Base-by-base conservation (phyloP, 2,888 invertebrate genomes). In the Sipha maydis region DNA sequence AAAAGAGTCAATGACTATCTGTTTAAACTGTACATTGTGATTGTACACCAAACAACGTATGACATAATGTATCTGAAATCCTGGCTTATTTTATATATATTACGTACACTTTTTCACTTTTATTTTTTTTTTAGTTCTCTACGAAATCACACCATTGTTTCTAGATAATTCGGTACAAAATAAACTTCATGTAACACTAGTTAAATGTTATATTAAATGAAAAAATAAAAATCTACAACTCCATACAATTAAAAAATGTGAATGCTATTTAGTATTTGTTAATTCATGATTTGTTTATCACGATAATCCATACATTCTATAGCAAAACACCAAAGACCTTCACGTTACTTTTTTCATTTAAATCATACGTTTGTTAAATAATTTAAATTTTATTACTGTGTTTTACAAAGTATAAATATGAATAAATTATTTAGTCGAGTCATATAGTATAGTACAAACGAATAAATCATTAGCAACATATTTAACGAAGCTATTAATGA, bases 1-100 rank as follows among this genome's bases (percentile, higher is more conserved):
- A 69, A 85, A 85, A 71, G 48, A 69, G 71, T 69, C 73, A 25
- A 78, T 56, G 25, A 73, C 73, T 83, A 54, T 83, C 77, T 41
- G 78, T 67, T 11, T 69, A 2, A 21, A n/a, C 31, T 28, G 14
- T 69, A 69, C 69, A 21, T 56, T 21, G 21, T 56, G 56, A 21
- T 19, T 31, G 28, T 69, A 31, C 11, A 9, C 5, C 69, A 9
- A 67, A 5, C 69, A n/a, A 17, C 69, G n/a, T 28, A 56, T 19
- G 56, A 56, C 56, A 56, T 69, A 28, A 38, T n/a, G 28, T 28
- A 7, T 9, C 14, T 31, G 14, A 71, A 71, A 28, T 71, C 14
- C 69, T n/a, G 5, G 21, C 56, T 4, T 56, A 56, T 56, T 56
- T 56, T n/a, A n/a, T n/a, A n/a, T n/a, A n/a, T n/a, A n/a, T n/a